Evolutionary conservation across 2,888 invertebrate species (phyloP).

Genomic region (Leucoptera coffeella): DNA sequence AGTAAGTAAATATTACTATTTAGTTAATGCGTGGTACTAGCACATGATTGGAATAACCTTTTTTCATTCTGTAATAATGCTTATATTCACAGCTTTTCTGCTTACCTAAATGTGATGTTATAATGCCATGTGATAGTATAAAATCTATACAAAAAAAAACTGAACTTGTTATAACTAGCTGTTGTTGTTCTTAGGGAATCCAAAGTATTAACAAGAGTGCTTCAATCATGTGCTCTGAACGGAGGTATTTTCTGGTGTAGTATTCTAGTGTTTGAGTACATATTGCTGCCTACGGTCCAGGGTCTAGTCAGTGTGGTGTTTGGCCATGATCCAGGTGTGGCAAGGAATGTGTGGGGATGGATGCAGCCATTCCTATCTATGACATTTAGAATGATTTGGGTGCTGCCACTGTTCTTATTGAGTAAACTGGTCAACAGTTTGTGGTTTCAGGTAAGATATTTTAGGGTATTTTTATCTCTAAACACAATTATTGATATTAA

Average conservation of each 20-base stretch:
- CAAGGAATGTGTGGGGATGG: constrained; percentile 73
- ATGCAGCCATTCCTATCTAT: constrained; percentile 71
- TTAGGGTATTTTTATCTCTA: too few relatives aligned
- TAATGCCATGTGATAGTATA: too few relatives aligned
- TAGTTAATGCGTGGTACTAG: neutral
- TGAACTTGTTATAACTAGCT: neutral
- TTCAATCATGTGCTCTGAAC: constrained; percentile 80
- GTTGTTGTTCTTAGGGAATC: constrained; percentile 61
- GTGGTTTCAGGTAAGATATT: constrained; percentile 89
- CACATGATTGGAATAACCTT: too few relatives aligned
- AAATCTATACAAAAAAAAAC: too few relatives aligned
- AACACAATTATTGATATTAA: too few relatives aligned
- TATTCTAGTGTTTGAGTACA: constrained; percentile 75
- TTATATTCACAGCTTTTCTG: too few relatives aligned
- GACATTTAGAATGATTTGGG: constrained; percentile 84
- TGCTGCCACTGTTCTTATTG: constrained; percentile 80
- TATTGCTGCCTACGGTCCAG: constrained; percentile 68
- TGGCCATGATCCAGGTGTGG: constrained; percentile 61
- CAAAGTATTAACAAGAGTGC: constrained; percentile 73
- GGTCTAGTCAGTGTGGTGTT: constrained; percentile 61
- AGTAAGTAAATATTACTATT: constrained; percentile 19
- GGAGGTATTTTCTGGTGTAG: constrained; percentile 83
- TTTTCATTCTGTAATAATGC: too few relatives aligned
- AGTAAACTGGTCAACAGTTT: constrained; percentile 85
- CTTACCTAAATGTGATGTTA: too few relatives aligned